These are phyloP conservation scores for Argya squamiceps DNA, from an alignment of 2,797 vertebrate species.

Conservation along the genomic window DNA sequence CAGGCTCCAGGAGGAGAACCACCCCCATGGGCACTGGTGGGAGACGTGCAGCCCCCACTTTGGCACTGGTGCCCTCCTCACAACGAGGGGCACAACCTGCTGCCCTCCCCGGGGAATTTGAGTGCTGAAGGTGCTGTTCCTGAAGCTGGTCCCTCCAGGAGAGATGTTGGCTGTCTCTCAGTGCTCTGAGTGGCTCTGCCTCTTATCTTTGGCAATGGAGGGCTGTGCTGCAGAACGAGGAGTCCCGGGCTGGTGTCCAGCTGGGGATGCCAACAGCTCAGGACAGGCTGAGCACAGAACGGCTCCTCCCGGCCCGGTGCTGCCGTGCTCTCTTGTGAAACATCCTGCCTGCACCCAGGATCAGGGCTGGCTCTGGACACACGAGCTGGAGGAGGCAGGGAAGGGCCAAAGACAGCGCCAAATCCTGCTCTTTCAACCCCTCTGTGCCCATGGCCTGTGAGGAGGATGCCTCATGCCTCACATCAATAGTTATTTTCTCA, in stretches of 20 bases:
- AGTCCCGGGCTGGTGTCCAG: background rate
- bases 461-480: rapidly evolving
- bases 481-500: background rate
- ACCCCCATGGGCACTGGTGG: rapidly evolving
- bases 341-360: background rate
- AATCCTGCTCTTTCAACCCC: background rate
- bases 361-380: background rate
- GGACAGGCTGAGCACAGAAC: background rate
- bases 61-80: background rate
- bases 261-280: background rate
- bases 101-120: rapidly evolving
- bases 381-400: background rate
- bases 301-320: rapidly evolving
- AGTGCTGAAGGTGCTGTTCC: background rate
- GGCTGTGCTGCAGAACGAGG: background rate
- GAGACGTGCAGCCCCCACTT: rapidly evolving
- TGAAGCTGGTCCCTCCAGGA: background rate
- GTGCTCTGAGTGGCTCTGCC: rapidly evolving
- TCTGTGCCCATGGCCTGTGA: background rate
- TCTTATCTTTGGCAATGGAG: background rate
- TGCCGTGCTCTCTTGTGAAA: background rate
- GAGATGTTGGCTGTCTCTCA: background rate
- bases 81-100: rapidly evolving
- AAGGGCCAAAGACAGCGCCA: background rate
- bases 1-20: rapidly evolving